A percentile compares a stretch with the other conserved stretches of the same genome.
Conservation (phyloP, 2,113 vertebrate species). For the Hyperopisus bebe region DNA sequence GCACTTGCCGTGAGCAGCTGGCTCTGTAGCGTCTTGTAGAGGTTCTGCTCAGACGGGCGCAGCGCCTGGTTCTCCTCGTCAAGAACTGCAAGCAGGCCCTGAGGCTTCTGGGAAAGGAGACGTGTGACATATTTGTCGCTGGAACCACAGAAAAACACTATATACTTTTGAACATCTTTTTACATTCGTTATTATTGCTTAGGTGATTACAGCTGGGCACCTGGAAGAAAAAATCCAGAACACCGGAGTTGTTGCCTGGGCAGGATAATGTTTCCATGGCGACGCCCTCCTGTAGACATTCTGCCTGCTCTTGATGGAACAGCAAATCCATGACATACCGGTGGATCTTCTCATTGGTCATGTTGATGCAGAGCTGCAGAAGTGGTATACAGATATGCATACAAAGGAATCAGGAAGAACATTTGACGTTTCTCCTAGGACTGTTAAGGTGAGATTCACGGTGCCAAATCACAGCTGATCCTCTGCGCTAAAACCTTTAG, state of each 20-base stretch:
- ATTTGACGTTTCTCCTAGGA: background rate
- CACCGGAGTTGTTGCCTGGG: conserved; percentile 68
- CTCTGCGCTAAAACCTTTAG: background rate
- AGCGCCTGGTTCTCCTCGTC: conserved; percentile 84
- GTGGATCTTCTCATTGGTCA: conserved; percentile 89
- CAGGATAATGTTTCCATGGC: conserved; percentile 77
- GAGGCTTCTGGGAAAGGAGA: conserved; percentile 69
- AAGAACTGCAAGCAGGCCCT: conserved; percentile 77
- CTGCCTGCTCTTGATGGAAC: conserved; percentile 83
- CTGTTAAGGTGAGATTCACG: background rate
- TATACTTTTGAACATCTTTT: background rate
- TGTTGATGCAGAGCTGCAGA: conserved; percentile 87
- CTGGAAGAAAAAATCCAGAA: conserved; percentile 92
- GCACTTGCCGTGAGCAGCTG: conserved; percentile 68
- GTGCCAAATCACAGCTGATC: background rate
- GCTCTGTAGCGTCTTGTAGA: conserved; percentile 76
- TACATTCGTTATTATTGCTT: background rate
- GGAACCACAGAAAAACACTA: conserved; percentile 4
- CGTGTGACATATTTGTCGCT: background rate
- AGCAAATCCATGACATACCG: conserved; percentile 81
- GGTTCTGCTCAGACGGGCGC: conserved; percentile 69
- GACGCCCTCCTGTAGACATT: conserved; percentile 87
- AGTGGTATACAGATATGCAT: conserved; percentile 26
- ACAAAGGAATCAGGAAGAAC: conserved; percentile 32
- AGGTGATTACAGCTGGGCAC: conserved; percentile 47